phyloP scores from a whole-genome alignment of 53 echinoderm and acorn worm species.

The Crossaster papposus region DNA sequence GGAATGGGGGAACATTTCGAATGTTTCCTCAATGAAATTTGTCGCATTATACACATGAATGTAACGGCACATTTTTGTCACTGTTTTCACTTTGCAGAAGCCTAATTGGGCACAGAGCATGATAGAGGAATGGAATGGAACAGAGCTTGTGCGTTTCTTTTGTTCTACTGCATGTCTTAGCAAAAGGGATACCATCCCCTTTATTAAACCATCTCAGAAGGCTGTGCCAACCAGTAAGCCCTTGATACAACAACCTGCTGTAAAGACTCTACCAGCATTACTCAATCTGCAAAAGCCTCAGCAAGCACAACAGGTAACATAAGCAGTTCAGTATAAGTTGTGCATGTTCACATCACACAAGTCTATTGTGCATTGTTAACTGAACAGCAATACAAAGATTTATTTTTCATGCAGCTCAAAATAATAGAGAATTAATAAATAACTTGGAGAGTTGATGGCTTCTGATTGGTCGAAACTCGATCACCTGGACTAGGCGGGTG shows the following conservation, averaged over 20 bases:
- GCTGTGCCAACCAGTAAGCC: neutral
- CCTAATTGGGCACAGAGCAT: slow-evolving; percentile 56
- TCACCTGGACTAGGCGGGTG: too few relatives aligned
- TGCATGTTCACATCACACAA: neutral
- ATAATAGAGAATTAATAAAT: too few relatives aligned
- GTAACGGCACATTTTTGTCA: neutral
- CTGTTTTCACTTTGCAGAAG: slow-evolving; percentile 10
- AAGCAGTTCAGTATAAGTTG: neutral
- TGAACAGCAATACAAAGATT: too few relatives aligned
- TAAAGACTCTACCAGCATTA: neutral
- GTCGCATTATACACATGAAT: too few relatives aligned
- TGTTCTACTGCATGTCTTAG: slow-evolving; percentile 57
- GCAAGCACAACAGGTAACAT: neutral
- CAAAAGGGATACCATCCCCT: slow-evolving; percentile 37
- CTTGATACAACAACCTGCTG: too few relatives aligned
- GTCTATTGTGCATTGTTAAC: too few relatives aligned
- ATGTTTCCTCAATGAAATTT: too few relatives aligned
- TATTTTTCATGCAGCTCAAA: too few relatives aligned
- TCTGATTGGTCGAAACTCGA: too few relatives aligned
- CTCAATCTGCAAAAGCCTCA: slow-evolving; percentile 16
- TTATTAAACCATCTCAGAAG: slow-evolving; percentile 1
- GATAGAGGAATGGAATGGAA: slow-evolving; percentile 60
- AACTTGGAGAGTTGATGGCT: too few relatives aligned
- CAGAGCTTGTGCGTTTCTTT: slow-evolving; percentile 59
- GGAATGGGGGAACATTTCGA: too few relatives aligned